Conservation (phyloP, 2,113 vertebrate genomes). For the Mixornis gularis region DNA sequence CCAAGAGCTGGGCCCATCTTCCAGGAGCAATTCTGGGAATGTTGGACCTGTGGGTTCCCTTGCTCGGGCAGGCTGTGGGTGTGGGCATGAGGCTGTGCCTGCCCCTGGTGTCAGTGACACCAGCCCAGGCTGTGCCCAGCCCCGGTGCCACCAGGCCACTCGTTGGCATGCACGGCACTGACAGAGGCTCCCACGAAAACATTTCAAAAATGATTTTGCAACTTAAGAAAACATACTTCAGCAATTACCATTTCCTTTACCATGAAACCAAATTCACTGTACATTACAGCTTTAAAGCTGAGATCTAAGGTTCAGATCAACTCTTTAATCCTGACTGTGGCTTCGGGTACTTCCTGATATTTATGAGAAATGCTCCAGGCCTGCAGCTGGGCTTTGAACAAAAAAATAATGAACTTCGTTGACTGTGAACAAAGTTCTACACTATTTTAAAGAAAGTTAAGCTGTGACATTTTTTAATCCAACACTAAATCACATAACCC, state of each 20-base stretch:
- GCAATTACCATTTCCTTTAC: conserved; percentile 67
- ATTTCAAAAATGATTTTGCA: conserved; percentile 45
- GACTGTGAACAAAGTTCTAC: conserved; percentile 21
- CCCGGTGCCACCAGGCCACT: not conserved
- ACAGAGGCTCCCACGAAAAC: conserved; percentile 10
- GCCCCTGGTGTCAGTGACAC: not conserved
- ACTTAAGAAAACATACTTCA: conserved; percentile 71
- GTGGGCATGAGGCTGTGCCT: not conserved
- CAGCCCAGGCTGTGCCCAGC: not conserved
- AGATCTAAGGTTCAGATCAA: conserved; percentile 67
- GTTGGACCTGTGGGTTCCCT: not conserved
- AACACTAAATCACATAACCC: not conserved
- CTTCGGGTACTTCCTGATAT: conserved; percentile 71
- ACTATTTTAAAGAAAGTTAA: conserved; percentile 18
- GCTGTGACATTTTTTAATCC: conserved; percentile 17
- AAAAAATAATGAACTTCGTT: conserved; percentile 49
- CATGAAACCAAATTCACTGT: conserved; percentile 56
- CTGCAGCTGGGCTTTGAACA: conserved; percentile 67
- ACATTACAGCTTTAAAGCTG: conserved; percentile 63
- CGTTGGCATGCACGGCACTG: not conserved
- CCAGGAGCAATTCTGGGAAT: not conserved
- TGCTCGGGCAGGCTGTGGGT: not conserved
- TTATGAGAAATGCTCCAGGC: conserved; percentile 63
- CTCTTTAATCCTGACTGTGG: conserved; percentile 70
- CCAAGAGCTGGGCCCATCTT: not conserved